phyloP scores from a whole-genome alignment of 2,888 invertebrate species.

The Ormyrus thymus region DNA sequence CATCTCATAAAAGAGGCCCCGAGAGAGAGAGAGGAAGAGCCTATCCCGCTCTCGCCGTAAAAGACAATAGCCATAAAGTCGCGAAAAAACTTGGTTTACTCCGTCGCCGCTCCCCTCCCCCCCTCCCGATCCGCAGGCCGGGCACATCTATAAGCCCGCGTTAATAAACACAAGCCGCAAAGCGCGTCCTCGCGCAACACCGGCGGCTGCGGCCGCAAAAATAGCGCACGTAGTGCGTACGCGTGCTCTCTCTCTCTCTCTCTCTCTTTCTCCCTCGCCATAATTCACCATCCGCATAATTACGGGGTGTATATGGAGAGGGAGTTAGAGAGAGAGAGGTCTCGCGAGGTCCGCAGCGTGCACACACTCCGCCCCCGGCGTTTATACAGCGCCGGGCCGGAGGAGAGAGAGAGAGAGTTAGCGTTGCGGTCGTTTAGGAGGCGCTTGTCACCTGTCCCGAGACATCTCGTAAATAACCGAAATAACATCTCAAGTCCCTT shows the following conservation, averaged over 20 bases:
- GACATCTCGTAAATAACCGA: slow-evolving; percentile 66
- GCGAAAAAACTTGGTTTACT: slow-evolving; percentile 48
- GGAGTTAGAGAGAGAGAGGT: slow-evolving; percentile 16
- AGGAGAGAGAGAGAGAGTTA: background rate
- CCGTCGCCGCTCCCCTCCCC: background rate
- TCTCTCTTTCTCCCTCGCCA: slow-evolving; percentile 54
- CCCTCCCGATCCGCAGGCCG: too few relatives aligned
- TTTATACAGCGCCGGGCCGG: background rate
- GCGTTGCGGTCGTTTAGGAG: slow-evolving; percentile 47
- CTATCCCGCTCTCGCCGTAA: slow-evolving; percentile 30
- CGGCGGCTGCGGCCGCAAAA: slow-evolving; percentile 45
- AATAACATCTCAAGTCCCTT: slow-evolving; percentile 60
- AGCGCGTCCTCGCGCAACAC: slow-evolving; percentile 35
- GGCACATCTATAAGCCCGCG: slow-evolving; percentile 6
- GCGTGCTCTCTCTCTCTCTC: background rate
- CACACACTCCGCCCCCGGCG: slow-evolving; percentile 26
- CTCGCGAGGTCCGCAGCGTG: background rate
- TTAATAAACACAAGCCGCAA: slow-evolving; percentile 32
- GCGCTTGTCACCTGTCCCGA: slow-evolving; percentile 64
- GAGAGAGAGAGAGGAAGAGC: background rate
- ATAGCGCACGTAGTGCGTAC: slow-evolving; percentile 18
- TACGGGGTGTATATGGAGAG: slow-evolving; percentile 60
- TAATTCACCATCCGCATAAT: slow-evolving; percentile 70
- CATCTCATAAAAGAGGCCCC: slow-evolving; percentile 41
- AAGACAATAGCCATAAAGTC: slow-evolving; percentile 51